Evolutionary conservation across 2,113 vertebrate species (phyloP).

Genomic region (Phyllostomus discolor): DNA sequence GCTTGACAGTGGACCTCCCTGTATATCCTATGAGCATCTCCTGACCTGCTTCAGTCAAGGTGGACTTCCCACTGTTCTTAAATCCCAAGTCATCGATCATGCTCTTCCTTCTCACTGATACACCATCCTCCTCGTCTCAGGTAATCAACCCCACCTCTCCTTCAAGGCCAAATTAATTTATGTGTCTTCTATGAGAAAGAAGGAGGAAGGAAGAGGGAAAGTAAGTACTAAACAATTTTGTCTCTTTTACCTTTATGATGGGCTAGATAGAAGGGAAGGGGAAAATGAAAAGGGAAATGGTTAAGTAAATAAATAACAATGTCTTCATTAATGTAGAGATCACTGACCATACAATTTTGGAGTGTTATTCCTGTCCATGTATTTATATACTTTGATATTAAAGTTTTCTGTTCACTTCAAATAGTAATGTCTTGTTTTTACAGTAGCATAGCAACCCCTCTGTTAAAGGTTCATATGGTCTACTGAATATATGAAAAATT

Average conservation of each 20-base stretch:
- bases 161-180: neutral
- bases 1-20: neutral
- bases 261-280: neutral
- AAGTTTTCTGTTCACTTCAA: neutral
- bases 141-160: neutral
- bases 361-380: neutral
- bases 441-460: neutral
- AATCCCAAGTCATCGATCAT: neutral
- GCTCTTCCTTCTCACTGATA: neutral
- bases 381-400: neutral
- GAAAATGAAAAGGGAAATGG: neutral
- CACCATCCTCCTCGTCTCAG: neutral
- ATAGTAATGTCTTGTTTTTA: neutral
- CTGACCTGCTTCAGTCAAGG: neutral
- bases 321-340: neutral
- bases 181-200: neutral
- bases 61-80: neutral
- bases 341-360: neutral
- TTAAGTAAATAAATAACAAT: neutral
- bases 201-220: neutral
- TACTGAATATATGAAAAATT: neutral
- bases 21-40: neutral
- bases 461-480: neutral
- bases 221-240: neutral
- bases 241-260: neutral